Evolutionary conservation across 2,888 invertebrate species (phyloP), one percentile per base, ranked within the genome.

Genomic region (Standfussiana lucernea): DNA sequence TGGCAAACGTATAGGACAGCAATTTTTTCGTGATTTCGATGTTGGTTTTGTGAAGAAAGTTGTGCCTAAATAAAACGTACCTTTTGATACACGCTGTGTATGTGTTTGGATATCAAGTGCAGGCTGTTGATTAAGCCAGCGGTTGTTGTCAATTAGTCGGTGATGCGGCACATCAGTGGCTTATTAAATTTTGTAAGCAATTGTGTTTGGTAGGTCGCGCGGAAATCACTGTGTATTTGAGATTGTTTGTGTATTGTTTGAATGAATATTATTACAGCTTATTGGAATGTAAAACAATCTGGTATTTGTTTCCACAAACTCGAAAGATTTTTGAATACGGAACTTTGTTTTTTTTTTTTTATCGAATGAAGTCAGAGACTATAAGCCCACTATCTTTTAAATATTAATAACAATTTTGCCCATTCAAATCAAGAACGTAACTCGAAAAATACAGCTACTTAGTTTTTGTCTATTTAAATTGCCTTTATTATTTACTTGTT

Each of bases 161-260:
- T 68, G 70, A 75, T 80, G 80, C 32, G 65, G 53, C 72, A 61
- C 64, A 71, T 62, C 70, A 64, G 62, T 56, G 42, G 47, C 53
- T 68, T 65, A 82, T 79, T 79, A 53, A 79, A 84, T 84, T 84
- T 84, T 78, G 56, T 50, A 47, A 69, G 70, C 74, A 37, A 76
- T 86, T 81, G 79, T 83, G 37, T 65, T 75, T 73, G 75, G 18
- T 47, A 2, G 47, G n/a, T 74, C 61, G 11, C 13, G 74, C 37
- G 78, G 67, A 78, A 77, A 71, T 72, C 11, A 47, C 62, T 75
- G 65, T 28, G 62, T 24, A 42, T 61, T 62, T 62, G 47, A 64
- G 64, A 64, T 61, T 77, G 42, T 64, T 72, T 65, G 47, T 67
- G 32, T 47, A 53, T 0, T 73, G 32, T 53, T 72, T 68, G 18